Conservation (phyloP, 2,113 vertebrate species). For the Laterallus jamaicensis region DNA sequence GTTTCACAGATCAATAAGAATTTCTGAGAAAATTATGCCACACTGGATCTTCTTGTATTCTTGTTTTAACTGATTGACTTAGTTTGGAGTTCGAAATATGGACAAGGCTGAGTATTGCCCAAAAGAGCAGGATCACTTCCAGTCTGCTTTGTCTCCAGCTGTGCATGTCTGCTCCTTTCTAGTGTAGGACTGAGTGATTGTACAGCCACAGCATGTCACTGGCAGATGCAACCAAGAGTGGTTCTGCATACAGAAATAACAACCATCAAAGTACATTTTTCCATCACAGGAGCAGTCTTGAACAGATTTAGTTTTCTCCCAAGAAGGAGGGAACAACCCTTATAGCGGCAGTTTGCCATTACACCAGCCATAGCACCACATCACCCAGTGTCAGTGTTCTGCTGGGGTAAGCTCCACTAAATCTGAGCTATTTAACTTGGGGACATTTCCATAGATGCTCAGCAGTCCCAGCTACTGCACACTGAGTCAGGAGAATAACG, state of each 20-base stretch:
- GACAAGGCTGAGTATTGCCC: background rate
- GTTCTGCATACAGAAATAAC: background rate
- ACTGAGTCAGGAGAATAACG: background rate
- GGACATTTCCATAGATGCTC: background rate
- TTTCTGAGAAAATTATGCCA: background rate
- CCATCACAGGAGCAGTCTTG: background rate
- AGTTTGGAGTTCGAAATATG: background rate
- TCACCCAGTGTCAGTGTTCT: background rate
- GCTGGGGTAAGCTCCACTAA: background rate
- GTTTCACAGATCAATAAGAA: background rate
- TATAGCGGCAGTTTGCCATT: background rate
- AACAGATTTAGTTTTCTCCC: background rate
- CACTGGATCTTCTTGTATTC: background rate
- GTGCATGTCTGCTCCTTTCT: background rate
- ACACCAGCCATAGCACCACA: background rate
- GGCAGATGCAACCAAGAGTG: background rate
- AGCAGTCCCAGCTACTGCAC: background rate
- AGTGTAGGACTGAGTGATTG: rapidly evolving
- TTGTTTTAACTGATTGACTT: background rate
- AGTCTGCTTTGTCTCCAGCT: background rate
- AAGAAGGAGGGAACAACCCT: background rate
- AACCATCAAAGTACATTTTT: background rate
- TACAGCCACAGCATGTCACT: background rate
- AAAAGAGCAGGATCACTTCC: background rate
- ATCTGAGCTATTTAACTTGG: background rate